Evolutionary conservation across 2,888 invertebrate genomes (phyloP), one percentile per base, ranked within the genome.

Genomic region (Eristalinus sepulchralis): DNA sequence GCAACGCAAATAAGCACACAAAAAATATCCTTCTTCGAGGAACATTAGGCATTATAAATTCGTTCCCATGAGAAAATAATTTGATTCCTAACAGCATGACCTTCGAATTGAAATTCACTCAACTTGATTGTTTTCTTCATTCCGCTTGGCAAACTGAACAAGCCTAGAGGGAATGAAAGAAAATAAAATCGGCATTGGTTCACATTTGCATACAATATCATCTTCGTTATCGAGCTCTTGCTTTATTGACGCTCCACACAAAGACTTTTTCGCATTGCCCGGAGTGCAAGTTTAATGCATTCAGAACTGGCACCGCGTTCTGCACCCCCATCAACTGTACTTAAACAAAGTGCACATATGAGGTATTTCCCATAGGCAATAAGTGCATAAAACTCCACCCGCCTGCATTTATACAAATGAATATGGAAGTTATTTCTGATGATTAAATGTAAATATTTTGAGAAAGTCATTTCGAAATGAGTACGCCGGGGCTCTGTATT

Each of bases 401-500:
- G 47, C 36, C 66, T 57, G 39, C 63, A 73, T 73, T 77, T 81
- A 68, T 71, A 84, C 67, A 81, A 85, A 79, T 57, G 76, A 77
- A 72, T 84, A 64, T 77, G 71, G 36, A 77, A 81, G 71, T 72
- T 81, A 72, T 85, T 85, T 72, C 76, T 77, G 84, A 31, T 81
- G 84, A 85, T 85, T 85, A 85, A 85, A 85, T 85, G 84, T 81
- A 85, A 85, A 85, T 77, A 85, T 85, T 85, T 81, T 81, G 81
- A 85, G 84, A 81, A 77, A 77, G 57, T 76, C 84, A 85, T 81
- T 85, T 81, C 62, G 71, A 24, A 76, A 84, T 76, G 67, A 36
- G 36, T 55, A 75, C 67, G 33, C 39, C 27, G 31, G 67, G 34
- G 63, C 59, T 78, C n/a, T 36, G 39, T 33, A 33, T 62, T 72